phyloP scores from a whole-genome alignment of 2,888 invertebrate genomes.

The Apotomis turbidana region DNA sequence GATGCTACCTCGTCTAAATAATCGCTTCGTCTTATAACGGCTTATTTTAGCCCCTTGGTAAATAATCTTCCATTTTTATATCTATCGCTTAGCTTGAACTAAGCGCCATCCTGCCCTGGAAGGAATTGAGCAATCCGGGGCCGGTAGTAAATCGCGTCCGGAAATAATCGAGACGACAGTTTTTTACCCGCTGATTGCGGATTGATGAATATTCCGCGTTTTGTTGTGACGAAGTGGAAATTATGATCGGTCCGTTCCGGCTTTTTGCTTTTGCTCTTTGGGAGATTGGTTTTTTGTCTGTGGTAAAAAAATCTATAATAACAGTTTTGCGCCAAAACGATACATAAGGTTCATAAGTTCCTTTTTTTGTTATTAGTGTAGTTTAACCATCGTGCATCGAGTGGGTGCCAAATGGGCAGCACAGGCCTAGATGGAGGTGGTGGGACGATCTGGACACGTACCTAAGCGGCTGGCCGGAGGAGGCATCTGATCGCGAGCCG shows the following conservation, averaged over 20 bases:
- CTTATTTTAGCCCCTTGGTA: no score
- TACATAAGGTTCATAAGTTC: no score
- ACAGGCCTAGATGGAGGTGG: no score
- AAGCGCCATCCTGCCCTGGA: conserved; percentile 44
- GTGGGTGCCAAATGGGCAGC: no score
- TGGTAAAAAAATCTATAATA: background rate
- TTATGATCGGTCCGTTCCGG: background rate
- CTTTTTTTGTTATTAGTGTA: no score
- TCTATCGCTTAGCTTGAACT: conserved; percentile 13
- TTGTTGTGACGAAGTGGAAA: conserved; percentile 14
- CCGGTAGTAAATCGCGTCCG: conserved; percentile 58
- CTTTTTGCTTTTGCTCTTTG: background rate
- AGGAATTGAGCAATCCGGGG: conserved; percentile 62
- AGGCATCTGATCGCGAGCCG: no score
- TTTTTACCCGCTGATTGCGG: conserved; percentile 37
- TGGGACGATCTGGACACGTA: no score
- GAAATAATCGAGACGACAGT: conserved; percentile 52
- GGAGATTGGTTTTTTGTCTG: conserved; percentile 2
- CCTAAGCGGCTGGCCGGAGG: no score
- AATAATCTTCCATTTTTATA: background rate
- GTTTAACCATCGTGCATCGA: no score
- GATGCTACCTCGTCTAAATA: no score
- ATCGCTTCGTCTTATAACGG: no score
- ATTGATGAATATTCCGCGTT: conserved; percentile 40
- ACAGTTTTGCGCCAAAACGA: no score